phyloP scores from a whole-genome alignment of 2,797 vertebrate species.

The Aldrovandia affinis region DNA sequence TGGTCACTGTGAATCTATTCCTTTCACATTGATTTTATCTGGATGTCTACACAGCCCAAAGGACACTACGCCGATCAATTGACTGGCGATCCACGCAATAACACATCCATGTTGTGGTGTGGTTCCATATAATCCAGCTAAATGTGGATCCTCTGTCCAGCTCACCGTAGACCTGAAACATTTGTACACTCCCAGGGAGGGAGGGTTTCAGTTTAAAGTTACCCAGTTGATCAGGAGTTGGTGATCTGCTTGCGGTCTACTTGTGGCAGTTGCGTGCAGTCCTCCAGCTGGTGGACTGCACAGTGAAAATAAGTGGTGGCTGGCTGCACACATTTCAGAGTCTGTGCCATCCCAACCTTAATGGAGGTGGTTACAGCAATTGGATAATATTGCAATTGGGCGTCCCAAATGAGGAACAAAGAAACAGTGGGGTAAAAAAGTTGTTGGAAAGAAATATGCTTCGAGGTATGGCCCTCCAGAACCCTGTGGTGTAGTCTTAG shows the following conservation, averaged over 20 bases:
- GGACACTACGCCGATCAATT: neutral
- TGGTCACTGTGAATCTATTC: neutral
- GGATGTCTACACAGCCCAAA: neutral
- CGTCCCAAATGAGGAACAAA: too few relatives aligned
- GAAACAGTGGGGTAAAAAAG: constrained; percentile 15
- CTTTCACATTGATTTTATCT: neutral
- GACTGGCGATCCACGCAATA: neutral
- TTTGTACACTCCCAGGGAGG: neutral
- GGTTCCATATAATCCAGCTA: neutral
- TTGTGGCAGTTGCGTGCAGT: too few relatives aligned
- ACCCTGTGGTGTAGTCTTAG: neutral
- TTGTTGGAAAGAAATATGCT: too few relatives aligned
- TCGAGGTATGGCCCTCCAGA: too few relatives aligned
- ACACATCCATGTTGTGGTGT: neutral
- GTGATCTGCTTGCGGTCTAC: too few relatives aligned
- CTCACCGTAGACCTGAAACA: neutral
- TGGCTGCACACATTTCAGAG: too few relatives aligned
- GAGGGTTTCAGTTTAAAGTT: too few relatives aligned
- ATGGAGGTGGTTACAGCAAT: constrained; percentile 36
- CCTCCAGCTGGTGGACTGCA: too few relatives aligned
- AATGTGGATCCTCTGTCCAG: neutral
- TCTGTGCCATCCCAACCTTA: too few relatives aligned
- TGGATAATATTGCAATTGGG: constrained; percentile 27
- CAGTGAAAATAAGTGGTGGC: too few relatives aligned
- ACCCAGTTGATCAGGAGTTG: too few relatives aligned